phyloP scores from a whole-genome alignment of 2,888 invertebrate genomes.

The Cryptocheilus praepositus region DNA sequence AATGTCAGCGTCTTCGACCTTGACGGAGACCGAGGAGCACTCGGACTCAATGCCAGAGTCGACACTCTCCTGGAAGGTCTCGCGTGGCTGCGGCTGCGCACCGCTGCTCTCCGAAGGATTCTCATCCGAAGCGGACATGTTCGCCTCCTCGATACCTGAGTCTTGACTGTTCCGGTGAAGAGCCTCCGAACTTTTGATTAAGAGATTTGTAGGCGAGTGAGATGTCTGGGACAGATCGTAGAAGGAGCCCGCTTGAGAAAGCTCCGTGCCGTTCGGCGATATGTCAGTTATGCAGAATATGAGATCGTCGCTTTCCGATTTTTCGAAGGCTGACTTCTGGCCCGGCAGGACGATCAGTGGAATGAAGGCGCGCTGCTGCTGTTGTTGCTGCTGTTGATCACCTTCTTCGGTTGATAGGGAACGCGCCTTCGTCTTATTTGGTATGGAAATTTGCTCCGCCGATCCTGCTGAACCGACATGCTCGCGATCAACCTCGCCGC shows the following conservation, averaged over 20 bases:
- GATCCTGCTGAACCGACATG: not conserved
- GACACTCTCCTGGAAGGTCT: conserved; percentile 58
- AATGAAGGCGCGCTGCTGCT: conserved; percentile 17
- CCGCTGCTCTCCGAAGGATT: conserved; percentile 19
- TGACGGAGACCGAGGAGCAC: conserved; percentile 58
- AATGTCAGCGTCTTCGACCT: conserved; percentile 29
- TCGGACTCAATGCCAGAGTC: conserved; percentile 62
- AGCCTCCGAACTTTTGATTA: conserved; percentile 48
- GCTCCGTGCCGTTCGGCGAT: conserved; percentile 38
- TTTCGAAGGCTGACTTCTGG: conserved; percentile 24
- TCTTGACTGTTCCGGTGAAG: conserved; percentile 58
- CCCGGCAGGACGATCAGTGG: conserved; percentile 26
- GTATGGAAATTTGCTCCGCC: conserved; percentile 23
- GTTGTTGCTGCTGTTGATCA: no score
- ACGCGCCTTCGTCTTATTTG: conserved; percentile 23
- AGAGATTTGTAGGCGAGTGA: conserved; percentile 47
- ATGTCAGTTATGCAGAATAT: conserved; percentile 60
- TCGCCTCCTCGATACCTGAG: conserved; percentile 58
- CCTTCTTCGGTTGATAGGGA: no score
- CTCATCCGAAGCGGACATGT: conserved; percentile 47
- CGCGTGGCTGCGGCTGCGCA: conserved; percentile 28
- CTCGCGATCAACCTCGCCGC: conserved; percentile 18
- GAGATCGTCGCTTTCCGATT: conserved; percentile 54
- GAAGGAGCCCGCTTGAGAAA: conserved; percentile 30
- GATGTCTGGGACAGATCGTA: conserved; percentile 36